A percentile compares a stretch with the other conserved stretches of the same genome.
phyloP scores from a whole-genome alignment of 2,888 invertebrate species.

The Smittia sp. region DNA sequence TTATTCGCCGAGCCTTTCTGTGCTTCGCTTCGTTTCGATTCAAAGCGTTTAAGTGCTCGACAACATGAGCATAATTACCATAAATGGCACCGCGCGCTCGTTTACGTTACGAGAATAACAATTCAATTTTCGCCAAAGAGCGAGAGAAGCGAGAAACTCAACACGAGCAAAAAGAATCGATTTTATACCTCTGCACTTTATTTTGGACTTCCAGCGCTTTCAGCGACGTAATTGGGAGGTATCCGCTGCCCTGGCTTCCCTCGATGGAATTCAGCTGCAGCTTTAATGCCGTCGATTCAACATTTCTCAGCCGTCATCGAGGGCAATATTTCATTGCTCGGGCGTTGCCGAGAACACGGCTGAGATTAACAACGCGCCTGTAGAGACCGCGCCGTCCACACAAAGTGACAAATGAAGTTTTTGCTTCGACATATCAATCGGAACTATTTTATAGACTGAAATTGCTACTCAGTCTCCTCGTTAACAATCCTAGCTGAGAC shows the following conservation, averaged over 20 bases:
- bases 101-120: constrained; percentile 40
- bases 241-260: no score
- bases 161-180: background rate
- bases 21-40: background rate
- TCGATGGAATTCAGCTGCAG: no score
- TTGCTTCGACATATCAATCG: constrained; percentile 1
- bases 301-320: background rate
- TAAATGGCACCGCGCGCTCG: constrained; percentile 41
- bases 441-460: constrained; percentile 37
- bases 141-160: background rate
- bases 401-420: constrained; percentile 38
- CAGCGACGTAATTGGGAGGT: no score
- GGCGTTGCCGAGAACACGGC: background rate
- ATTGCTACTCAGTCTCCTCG: constrained; percentile 6
- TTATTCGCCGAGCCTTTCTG: constrained; percentile 25
- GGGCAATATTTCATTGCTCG: background rate
- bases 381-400: background rate
- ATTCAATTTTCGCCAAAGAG: constrained; percentile 33
- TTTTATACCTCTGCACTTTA: background rate
- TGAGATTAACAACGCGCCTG: background rate
- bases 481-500: constrained; percentile 12
- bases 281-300: background rate
- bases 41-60: constrained; percentile 26
- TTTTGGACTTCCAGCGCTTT: background rate
- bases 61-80: constrained; percentile 39